Conservation (phyloP, 1,140 invertebrate genomes). For the Leptinotarsa lineolata region DNA sequence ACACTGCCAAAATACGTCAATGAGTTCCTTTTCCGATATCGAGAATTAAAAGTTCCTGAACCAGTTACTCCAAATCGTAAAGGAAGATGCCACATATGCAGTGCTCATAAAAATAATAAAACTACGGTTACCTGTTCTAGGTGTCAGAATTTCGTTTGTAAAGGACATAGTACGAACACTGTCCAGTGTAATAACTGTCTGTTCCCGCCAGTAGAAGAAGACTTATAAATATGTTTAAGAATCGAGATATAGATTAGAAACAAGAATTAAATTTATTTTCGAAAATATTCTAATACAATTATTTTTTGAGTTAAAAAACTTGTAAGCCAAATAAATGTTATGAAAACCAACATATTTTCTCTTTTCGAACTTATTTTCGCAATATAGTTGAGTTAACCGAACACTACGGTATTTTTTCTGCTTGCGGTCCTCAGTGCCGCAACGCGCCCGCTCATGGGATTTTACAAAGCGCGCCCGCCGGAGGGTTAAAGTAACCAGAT, state of each 20-base stretch:
- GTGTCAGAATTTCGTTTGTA: slow-evolving; percentile 34
- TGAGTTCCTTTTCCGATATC: slow-evolving; percentile 24
- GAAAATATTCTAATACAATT: not conserved
- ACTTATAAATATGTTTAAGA: not conserved
- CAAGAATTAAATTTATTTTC: not conserved
- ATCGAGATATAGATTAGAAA: not conserved
- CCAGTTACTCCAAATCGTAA: slow-evolving; percentile 18
- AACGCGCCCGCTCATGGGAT: not conserved
- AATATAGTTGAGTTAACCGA: not conserved
- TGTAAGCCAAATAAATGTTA: not conserved
- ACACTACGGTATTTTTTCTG: not conserved
- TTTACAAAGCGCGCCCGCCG: not conserved
- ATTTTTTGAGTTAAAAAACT: not conserved
- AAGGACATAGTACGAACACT: slow-evolving; percentile 29
- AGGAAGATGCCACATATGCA: slow-evolving; percentile 25
- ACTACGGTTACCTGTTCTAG: slow-evolving; percentile 23
- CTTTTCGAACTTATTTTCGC: not conserved
- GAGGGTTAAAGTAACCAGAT: too few relatives aligned
- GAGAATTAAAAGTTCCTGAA: slow-evolving; percentile 1
- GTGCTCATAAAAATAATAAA: slow-evolving; percentile 30
- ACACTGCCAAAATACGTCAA: slow-evolving; percentile 29
- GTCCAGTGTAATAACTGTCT: slow-evolving; percentile 28
- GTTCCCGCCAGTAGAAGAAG: slow-evolving; percentile 22
- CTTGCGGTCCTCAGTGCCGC: not conserved
- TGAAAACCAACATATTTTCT: not conserved